Percentiles rank a stretch among this genome's conserved stretches.
Conservation (phyloP, 1,140 invertebrate species). For the Cataglyphis hispanica region DNA sequence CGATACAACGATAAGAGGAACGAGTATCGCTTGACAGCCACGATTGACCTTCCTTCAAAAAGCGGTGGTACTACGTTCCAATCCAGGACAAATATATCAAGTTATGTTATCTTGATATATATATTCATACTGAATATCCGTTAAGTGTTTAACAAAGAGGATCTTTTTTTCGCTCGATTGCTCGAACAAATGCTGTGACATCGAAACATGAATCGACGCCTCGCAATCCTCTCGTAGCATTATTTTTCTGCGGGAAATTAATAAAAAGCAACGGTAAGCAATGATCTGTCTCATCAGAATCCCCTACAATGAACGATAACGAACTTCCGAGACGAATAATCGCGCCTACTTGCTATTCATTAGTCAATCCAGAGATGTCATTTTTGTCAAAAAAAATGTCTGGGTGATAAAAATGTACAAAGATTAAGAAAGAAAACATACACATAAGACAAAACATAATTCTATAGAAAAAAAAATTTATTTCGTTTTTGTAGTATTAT, state of each 20-base stretch:
- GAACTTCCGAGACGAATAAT: not conserved
- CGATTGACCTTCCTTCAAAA: not conserved
- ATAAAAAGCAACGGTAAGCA: not conserved
- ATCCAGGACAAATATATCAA: not conserved
- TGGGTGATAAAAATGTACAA: no score
- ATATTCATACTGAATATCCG: not conserved
- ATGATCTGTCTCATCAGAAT: not conserved
- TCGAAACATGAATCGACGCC: not conserved
- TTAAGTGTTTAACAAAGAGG: not conserved
- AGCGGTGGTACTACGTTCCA: not conserved
- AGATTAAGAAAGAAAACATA: not conserved
- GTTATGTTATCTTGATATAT: not conserved
- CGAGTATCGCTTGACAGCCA: not conserved
- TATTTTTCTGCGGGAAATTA: not conserved
- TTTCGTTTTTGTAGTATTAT: not conserved
- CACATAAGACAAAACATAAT: not conserved
- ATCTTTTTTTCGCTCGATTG: not conserved
- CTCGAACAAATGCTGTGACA: no score
- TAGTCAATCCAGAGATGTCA: not conserved
- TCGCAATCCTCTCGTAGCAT: conserved; percentile 9
- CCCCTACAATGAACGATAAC: no score
- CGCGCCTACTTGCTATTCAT: not conserved
- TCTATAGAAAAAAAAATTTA: no score
- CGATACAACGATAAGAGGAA: not conserved
- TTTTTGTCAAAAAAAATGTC: not conserved